A percentile compares a stretch with the other conserved stretches of the same genome.
Evolutionary conservation across 2,113 vertebrate species (phyloP).

Genomic region (Cavia porcellus): DNA sequence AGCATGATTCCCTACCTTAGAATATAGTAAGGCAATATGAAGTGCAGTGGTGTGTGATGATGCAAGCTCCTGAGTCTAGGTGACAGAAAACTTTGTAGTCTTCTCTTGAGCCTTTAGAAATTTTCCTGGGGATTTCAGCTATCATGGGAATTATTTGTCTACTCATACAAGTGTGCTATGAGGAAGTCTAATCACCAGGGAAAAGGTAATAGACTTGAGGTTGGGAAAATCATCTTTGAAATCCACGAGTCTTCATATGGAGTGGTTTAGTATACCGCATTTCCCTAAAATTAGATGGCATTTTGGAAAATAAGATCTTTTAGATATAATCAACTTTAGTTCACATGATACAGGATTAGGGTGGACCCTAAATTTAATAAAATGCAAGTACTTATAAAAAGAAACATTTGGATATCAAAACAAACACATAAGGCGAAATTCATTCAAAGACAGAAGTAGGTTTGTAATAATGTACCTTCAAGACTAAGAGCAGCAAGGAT

Average conservation of each 20-base stretch:
- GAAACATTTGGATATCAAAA: neutral
- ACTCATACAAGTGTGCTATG: neutral
- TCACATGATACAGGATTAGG: neutral
- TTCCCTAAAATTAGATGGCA: neutral
- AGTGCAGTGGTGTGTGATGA: too few relatives aligned
- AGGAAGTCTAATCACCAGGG: neutral
- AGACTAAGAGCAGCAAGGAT: neutral
- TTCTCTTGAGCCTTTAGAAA: neutral
- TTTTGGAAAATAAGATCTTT: neutral
- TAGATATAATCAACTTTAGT: neutral
- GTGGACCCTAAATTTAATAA: neutral
- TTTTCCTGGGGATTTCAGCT: neutral
- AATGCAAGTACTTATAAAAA: neutral
- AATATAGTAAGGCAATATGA: neutral
- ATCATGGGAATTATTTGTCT: neutral
- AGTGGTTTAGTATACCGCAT: neutral
- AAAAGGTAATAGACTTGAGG: neutral
- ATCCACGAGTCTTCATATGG: neutral
- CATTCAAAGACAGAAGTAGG: neutral
- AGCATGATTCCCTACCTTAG: rapidly evolving
- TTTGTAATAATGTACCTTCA: neutral
- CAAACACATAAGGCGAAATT: neutral
- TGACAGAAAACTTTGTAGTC: neutral
- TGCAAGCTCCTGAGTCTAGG: neutral
- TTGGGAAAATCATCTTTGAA: neutral